Evolutionary conservation across 2,797 vertebrate genomes (phyloP).

Genomic region (Protosalanx chinensis): DNA sequence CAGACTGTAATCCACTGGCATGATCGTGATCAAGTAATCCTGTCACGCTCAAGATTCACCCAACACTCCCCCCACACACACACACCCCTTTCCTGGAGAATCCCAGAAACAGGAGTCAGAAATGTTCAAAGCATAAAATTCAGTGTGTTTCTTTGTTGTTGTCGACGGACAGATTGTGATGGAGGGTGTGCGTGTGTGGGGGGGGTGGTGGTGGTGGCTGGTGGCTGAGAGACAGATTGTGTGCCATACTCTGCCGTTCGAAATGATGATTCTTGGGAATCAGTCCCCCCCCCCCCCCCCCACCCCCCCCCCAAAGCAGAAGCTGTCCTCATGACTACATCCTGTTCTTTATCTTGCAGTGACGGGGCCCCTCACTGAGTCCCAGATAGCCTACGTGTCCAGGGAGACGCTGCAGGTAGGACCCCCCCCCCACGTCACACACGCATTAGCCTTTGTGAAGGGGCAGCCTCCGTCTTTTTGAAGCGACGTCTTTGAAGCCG

Average conservation of each 20-base stretch:
- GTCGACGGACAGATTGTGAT: too few relatives aligned
- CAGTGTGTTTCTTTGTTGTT: not conserved
- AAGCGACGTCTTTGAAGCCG: conserved; percentile 15
- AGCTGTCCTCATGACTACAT: not conserved
- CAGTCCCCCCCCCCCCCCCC: too few relatives aligned
- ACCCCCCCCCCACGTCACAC: not conserved
- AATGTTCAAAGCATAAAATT: not conserved
- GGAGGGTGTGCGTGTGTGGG: too few relatives aligned
- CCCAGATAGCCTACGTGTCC: conserved; percentile 85
- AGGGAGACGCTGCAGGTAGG: conserved; percentile 85
- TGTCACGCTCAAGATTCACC: not conserved
- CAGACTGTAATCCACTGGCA: not conserved
- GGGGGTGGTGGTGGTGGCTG: too few relatives aligned
- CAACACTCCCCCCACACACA: too few relatives aligned
- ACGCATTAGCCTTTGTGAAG: not conserved
- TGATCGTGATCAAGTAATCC: not conserved
- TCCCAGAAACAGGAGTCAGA: not conserved
- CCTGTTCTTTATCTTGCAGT: conserved; percentile 59
- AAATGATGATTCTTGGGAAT: not conserved
- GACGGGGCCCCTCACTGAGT: conserved; percentile 81
- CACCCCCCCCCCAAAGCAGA: not conserved
- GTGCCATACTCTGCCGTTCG: not conserved
- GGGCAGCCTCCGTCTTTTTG: not conserved
- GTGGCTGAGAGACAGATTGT: too few relatives aligned
- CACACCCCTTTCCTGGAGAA: not conserved